Evolutionary conservation across 2,888 invertebrate genomes (phyloP), one percentile per base, ranked within the genome.

Genomic region (Mesorhabditis sp.): DNA sequence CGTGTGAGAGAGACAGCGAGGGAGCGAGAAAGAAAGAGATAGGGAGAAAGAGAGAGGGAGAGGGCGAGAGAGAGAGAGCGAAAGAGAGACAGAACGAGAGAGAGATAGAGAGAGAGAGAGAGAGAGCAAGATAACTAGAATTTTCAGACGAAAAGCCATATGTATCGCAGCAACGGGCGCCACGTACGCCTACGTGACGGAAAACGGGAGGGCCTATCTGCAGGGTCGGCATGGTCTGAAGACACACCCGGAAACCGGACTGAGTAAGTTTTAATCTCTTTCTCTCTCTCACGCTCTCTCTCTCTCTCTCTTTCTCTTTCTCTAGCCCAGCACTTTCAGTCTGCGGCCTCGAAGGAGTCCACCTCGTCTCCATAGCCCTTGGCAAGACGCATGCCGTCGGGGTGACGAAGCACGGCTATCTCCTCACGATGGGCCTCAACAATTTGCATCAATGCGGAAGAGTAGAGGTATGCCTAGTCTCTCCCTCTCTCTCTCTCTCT

Each of bases 361-460:
- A 72, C 62, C 69, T 74, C 7, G 72, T 67, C 28, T 89, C 91
- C 88, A 91, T 95, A 4, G 91, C 92, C 0, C 88, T 98, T 71
- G 97, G 97, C 4, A 97, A 97, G 88, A 96, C 96, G 0, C 97
- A 97, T 84, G 92, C 92, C n/a, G 92, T 93, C 0, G 92, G 91
- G 0, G 88, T 97, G 10, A 93, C 92, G 13, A 91, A 90, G 78
- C 92, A 92, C 85, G 97, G 97, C 0, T 91, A 92, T 80, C 91
- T 96, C 4, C 95, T 92, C 86, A 94, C 96, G 0, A 95, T 96
- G 87, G 97, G 97, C 4, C 92, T 96, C 74, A 97, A 97, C 87
- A 96, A 97, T 86, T 94, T 95, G 86, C 95, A 95, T 1, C 97
- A 97, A 86, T 97, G 97, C 87, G 97, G 97, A 61, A 66, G 81